Base-by-base conservation (phyloP, 2,888 invertebrate genomes). In the Melolontha melolontha region DNA sequence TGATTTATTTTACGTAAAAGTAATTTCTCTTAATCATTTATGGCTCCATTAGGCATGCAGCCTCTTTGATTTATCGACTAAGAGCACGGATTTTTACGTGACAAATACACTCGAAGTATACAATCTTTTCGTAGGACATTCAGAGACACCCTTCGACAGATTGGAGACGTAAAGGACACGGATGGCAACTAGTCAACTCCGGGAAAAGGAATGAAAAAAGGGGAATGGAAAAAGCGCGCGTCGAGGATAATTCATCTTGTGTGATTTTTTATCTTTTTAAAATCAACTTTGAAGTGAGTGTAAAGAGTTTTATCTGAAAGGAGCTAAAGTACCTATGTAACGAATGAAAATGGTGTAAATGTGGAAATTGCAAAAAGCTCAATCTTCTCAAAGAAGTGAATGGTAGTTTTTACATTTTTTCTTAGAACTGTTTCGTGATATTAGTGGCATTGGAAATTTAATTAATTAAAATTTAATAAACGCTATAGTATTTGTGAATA, bases 381-480 rank as follows among this genome's bases (percentile, higher is more conserved):
- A 74, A 74, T 72, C 71, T 68, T 66, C 55, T 71, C 68, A 68
- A 34, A 41, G 4, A n/a, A 29, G 50, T 63, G 34, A 10, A 67
- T 71, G 73, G 69, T 69, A 72, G 74, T 74, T 76, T 76, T 76
- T 76, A 73, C 72, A 6, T 6, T 34, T 6, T 72, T 71, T 52
- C 68, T 69, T 65, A 41, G 12, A n/a, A 49, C 5, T 27, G 27
- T 6, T 57, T 27, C 29, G 22, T 11, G 22, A 8, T 22, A 10
- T 11, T 49, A 5, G 55, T 22, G 41, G 55, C 12, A 4, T 22
- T 22, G 22, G 41, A 42, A 73, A 73, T 75, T 77, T 77, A 75
- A 76, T 75, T 76, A 77, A 77, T 77, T 75, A 76, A 74, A 71
- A 72, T 73, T 75, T 74, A 75, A 62, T 73, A 74, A 75, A 71